Conservation (phyloP, 2,888 invertebrate species). For the Hylaea fasciaria region DNA sequence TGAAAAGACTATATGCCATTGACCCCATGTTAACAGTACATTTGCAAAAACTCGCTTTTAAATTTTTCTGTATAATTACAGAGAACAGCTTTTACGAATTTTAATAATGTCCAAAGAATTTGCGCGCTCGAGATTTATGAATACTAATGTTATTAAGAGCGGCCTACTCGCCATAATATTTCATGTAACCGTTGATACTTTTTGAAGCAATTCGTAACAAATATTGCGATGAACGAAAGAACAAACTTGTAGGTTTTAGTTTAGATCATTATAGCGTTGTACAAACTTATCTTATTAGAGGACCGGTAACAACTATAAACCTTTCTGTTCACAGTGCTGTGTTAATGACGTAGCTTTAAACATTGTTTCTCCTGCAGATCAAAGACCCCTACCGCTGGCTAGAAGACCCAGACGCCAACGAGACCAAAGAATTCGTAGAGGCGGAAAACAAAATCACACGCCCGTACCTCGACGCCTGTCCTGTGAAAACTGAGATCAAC, state of each 20-base stretch:
- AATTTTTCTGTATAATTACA: too few species aligned
- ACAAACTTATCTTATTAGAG: too few species aligned
- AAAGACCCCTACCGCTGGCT: constrained; percentile 97
- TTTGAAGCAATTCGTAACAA: too few species aligned
- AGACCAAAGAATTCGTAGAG: constrained; percentile 95
- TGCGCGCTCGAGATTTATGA: not conserved
- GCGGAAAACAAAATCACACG: constrained; percentile 95
- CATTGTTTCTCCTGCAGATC: constrained; percentile 82
- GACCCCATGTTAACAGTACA: constrained; percentile 21
- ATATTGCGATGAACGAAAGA: too few species aligned
- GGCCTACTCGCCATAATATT: too few species aligned
- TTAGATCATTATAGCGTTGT: too few species aligned
- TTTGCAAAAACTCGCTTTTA: constrained; percentile 11
- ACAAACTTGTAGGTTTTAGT: too few species aligned
- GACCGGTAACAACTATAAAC: too few species aligned
- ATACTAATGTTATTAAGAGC: not conserved
- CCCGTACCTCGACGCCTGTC: constrained; percentile 92
- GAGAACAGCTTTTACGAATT: constrained; percentile 2
- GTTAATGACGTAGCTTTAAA: too few species aligned
- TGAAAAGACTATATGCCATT: constrained; percentile 15
- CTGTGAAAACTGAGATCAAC: constrained; percentile 89
- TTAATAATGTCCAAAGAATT: constrained; percentile 1
- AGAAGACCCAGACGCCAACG: constrained; percentile 96
- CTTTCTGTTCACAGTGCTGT: too few species aligned
- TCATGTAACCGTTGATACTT: not conserved